phyloP scores from a whole-genome alignment of 2,113 vertebrate species.

The Saguinus imperator region DNA sequence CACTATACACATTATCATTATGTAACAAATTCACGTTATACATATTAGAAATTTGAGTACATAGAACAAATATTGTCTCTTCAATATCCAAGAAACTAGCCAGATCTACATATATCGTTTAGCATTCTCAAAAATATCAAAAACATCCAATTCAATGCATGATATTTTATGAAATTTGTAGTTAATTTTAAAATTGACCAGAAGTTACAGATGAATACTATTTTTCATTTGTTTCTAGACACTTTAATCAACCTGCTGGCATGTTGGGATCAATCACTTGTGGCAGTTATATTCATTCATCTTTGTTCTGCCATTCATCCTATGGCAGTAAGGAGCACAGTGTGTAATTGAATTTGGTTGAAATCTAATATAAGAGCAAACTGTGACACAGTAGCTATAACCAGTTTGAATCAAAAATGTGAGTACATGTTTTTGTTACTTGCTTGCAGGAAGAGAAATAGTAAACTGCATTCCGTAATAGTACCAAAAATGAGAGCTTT shows the following conservation, averaged over 20 bases:
- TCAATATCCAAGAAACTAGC: background rate
- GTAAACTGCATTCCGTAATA: background rate
- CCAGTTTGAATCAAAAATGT: slow-evolving; percentile 71
- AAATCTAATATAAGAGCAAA: slow-evolving; percentile 81
- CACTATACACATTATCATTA: background rate
- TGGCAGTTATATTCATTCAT: slow-evolving; percentile 81
- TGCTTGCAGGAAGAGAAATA: slow-evolving; percentile 17
- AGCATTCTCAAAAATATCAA: slow-evolving; percentile 51
- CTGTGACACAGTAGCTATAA: slow-evolving; percentile 70
- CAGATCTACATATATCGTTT: background rate
- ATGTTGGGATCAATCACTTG: slow-evolving; percentile 83
- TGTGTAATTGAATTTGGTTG: slow-evolving; percentile 85
- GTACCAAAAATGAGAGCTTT: background rate
- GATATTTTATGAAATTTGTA: slow-evolving; percentile 74
- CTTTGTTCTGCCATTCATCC: slow-evolving; percentile 82
- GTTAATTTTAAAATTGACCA: slow-evolving; percentile 79
- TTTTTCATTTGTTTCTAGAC: slow-evolving; percentile 81
- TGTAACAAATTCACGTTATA: background rate
- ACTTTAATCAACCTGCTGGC: slow-evolving; percentile 84
- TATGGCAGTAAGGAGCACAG: slow-evolving; percentile 73
- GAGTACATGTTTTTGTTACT: slow-evolving; percentile 51
- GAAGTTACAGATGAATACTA: slow-evolving; percentile 79
- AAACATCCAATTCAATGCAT: slow-evolving; percentile 53
- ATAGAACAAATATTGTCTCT: background rate
- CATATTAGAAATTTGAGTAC: background rate